These are phyloP conservation scores for Brachypterus glaber DNA, from an alignment of 2,888 invertebrate genomes.

Conservation along the genomic window DNA sequence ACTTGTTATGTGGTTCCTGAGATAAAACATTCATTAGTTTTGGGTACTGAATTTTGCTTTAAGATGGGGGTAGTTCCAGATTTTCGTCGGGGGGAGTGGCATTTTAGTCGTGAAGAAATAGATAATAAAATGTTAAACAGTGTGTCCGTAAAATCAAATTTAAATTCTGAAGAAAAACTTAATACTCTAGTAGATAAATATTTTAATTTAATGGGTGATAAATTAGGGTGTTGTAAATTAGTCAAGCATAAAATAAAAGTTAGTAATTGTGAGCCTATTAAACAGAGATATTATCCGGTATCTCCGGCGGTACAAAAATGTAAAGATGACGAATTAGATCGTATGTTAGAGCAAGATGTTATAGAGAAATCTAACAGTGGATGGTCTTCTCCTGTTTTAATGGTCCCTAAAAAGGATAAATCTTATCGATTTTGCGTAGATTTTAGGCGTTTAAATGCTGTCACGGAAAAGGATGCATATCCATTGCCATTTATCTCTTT, in stretches of 20 bases:
- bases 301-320: slow-evolving; percentile 14
- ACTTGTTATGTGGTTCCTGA: slow-evolving; percentile 9
- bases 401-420: slow-evolving; percentile 9
- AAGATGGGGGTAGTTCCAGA: slow-evolving; percentile 10
- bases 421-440: slow-evolving; percentile 6
- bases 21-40: slow-evolving; percentile 6
- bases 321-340: slow-evolving; percentile 17
- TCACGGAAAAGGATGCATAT: slow-evolving; percentile 12
- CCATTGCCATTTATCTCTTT: slow-evolving; percentile 9
- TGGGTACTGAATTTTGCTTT: slow-evolving; percentile 13
- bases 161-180: no score
- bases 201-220: no score
- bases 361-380: slow-evolving; percentile 25
- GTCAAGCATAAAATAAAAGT: no score
- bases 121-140: no score
- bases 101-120: no score
- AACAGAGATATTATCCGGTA: slow-evolving; percentile 17
- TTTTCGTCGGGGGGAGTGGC: slow-evolving; percentile 8
- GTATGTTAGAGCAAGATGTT: slow-evolving; percentile 23
- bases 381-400: slow-evolving; percentile 23
- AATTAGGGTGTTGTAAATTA: no score
- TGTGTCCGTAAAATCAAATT: no score
- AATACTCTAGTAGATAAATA: no score
- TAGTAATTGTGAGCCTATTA: no score
- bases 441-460: background rate